Conservation (phyloP, 2,113 vertebrate species). For the Choloepus hoffmanni region DNA sequence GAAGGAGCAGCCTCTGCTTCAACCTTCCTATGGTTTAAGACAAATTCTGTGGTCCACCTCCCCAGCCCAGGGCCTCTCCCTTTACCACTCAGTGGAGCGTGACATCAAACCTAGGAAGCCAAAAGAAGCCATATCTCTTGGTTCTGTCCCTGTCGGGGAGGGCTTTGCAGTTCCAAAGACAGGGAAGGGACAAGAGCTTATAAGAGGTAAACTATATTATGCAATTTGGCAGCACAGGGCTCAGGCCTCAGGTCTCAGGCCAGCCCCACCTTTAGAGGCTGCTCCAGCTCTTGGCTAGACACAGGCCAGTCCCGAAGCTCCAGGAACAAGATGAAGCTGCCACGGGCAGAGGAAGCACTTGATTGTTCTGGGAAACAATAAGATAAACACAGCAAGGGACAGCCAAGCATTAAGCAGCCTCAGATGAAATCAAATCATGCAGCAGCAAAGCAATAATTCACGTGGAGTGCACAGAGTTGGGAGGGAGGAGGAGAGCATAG, state of each 20-base stretch:
- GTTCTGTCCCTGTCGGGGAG: neutral
- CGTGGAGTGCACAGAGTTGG: neutral
- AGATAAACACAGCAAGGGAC: conserved; percentile 71
- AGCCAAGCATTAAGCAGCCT: conserved; percentile 49
- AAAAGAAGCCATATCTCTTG: neutral
- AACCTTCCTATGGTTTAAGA: neutral
- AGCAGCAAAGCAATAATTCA: conserved; percentile 68
- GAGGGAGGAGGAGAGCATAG: neutral
- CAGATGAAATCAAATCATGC: conserved; percentile 73
- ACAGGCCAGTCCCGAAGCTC: neutral
- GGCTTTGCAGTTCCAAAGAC: neutral
- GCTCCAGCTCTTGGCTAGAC: neutral
- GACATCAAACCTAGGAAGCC: neutral
- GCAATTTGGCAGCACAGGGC: rapidly evolving
- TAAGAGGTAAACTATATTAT: rapidly evolving
- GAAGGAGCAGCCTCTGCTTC: neutral
- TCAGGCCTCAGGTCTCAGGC: neutral
- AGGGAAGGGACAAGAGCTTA: neutral
- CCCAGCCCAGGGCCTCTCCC: neutral
- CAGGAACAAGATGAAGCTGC: conserved; percentile 22
- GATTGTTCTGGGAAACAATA: conserved; percentile 79
- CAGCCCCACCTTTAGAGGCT: neutral
- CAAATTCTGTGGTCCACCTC: neutral
- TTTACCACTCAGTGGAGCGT: neutral
- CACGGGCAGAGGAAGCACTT: conserved; percentile 61